These are phyloP conservation scores for Trichonephila clavipes DNA, from an alignment of 1,140 invertebrate species.

Conservation along the genomic window DNA sequence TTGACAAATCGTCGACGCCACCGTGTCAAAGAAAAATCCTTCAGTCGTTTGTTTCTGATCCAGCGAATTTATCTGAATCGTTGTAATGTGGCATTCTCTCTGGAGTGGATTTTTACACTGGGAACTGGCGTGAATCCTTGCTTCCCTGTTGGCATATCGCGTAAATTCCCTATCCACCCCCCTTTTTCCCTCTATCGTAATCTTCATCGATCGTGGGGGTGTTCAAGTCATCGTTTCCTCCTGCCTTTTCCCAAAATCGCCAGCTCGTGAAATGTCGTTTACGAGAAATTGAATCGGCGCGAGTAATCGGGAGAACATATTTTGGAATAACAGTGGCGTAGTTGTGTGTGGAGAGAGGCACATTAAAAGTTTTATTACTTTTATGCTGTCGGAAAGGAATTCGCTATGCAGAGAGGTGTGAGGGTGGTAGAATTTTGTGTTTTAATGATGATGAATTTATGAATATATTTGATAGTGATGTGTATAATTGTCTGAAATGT, in stretches of 20 bases:
- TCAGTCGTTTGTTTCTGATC: not conserved
- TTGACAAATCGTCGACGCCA: conserved; percentile 13
- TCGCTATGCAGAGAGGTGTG: not conserved
- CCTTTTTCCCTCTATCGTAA: not conserved
- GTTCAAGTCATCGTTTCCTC: conserved; percentile 33
- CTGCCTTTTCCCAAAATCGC: conserved; percentile 67
- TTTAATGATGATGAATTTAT: not conserved
- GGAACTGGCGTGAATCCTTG: conserved; percentile 6
- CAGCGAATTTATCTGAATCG: conserved; percentile 21
- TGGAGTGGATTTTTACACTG: conserved; percentile 11
- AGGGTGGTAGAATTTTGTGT: not conserved
- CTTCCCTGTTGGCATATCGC: conserved; percentile 48
- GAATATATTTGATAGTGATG: not conserved
- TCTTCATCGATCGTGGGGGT: conserved; percentile 68
- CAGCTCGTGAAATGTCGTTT: conserved; percentile 76
- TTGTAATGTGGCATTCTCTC: conserved; percentile 33
- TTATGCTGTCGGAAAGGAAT: not conserved
- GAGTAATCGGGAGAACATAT: conserved; percentile 50
- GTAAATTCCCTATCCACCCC: conserved; percentile 21
- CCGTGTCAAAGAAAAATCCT: not conserved
- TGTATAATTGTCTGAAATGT: not conserved
- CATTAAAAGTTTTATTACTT: conserved; percentile 4
- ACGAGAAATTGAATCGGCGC: conserved; percentile 74
- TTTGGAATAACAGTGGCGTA: conserved; percentile 53
- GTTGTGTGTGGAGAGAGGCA: not conserved